Conservation (phyloP, 2,113 vertebrate species). For the Dinomys branickii region DNA sequence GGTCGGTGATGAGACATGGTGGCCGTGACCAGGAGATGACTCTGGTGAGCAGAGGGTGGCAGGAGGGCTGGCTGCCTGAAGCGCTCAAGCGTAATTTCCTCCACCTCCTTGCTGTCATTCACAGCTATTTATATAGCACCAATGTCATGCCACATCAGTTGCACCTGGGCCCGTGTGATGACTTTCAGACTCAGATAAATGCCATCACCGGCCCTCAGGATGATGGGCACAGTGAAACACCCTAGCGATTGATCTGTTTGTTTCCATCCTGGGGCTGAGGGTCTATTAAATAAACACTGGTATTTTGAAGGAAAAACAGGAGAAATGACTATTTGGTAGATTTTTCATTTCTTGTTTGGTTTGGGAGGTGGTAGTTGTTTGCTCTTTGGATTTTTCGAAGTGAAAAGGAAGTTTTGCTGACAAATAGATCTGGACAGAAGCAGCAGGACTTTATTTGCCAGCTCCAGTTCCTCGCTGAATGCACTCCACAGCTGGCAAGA, state of each 20-base stretch:
- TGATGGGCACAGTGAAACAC: slow-evolving; percentile 55
- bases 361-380: slow-evolving; percentile 60
- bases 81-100: background rate
- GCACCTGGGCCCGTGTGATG: slow-evolving; percentile 69
- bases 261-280: slow-evolving; percentile 34
- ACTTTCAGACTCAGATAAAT: slow-evolving; percentile 73
- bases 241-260: slow-evolving; percentile 69
- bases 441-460: slow-evolving; percentile 3
- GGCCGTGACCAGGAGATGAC: background rate
- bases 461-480: slow-evolving; percentile 7
- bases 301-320: slow-evolving; percentile 66
- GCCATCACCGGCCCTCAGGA: slow-evolving; percentile 39
- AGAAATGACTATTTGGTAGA: slow-evolving; percentile 48
- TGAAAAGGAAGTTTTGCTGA: background rate
- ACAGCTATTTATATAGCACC: slow-evolving; percentile 40
- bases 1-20: slow-evolving; percentile 4
- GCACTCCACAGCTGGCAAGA: background rate
- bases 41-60: background rate
- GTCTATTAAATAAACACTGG: slow-evolving; percentile 72
- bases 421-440: slow-evolving; percentile 61
- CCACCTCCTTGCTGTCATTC: slow-evolving; percentile 60
- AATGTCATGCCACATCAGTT: slow-evolving; percentile 71
- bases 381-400: slow-evolving; percentile 29
- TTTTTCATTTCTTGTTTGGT: slow-evolving; percentile 66
- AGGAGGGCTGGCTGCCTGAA: slow-evolving; percentile 3